phyloP scores from a whole-genome alignment of 1,140 invertebrate genomes.

The Aethina tumida region DNA sequence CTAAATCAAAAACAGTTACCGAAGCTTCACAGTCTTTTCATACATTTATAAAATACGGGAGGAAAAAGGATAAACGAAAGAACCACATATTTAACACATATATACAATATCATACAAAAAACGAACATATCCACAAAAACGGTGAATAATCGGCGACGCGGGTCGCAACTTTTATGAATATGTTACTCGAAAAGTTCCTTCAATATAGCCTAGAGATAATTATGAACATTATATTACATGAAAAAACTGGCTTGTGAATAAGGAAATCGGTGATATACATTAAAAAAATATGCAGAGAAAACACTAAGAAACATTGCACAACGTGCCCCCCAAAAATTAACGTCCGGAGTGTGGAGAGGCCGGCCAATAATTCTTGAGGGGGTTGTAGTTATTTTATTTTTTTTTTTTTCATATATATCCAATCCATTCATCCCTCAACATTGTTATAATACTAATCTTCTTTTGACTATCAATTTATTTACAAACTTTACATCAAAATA shows the following conservation, averaged over 20 bases:
- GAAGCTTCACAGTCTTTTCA: conserved; percentile 19
- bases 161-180: no score
- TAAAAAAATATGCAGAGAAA: conserved; percentile 18
- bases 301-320: conserved; percentile 10
- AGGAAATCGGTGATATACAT: conserved; percentile 16
- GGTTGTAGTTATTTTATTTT: no score
- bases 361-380: no score
- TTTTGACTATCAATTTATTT: conserved; percentile 18
- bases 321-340: conserved; percentile 1
- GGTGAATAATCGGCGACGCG: conserved; percentile 7
- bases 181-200: conserved; percentile 7
- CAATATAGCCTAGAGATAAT: conserved; percentile 8
- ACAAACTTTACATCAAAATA: conserved; percentile 24
- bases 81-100: conserved; percentile 29
- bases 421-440: conserved; percentile 18
- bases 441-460: conserved; percentile 23
- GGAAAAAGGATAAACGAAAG: conserved; percentile 10
- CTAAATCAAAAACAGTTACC: conserved; percentile 6
- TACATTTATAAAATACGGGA: conserved; percentile 27
- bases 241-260: conserved; percentile 18
- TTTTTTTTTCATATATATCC: no score
- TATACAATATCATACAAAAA: conserved; percentile 31
- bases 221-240: conserved; percentile 25
- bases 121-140: conserved; percentile 14
- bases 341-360: no score